Evolutionary conservation across 2,797 vertebrate species (phyloP), one percentile per base, ranked within the genome.

Genomic region (Alauda arvensis): DNA sequence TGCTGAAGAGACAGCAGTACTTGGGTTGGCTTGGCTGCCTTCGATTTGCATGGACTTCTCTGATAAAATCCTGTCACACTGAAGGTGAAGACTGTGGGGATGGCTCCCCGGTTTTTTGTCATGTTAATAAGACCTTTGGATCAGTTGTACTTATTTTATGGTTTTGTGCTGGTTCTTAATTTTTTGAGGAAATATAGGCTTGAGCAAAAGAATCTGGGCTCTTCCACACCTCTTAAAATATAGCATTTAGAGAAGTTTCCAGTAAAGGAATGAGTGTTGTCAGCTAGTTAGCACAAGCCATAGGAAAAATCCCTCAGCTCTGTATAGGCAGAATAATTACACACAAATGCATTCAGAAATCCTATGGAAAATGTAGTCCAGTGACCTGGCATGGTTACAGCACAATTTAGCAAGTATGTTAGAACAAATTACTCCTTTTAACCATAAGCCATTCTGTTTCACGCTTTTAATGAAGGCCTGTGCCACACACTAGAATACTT

Each of bases 401-500:
- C 94, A 93, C 96, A 95, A 96, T 97, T 97, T 97, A 97, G 95
- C 96, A 96, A 97, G 91, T 97, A 97, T 96, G 96, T 97, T 97
- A 95, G 96, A 96, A 97, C 97, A 97, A 97, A 97, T 97, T 97
- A 97, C 94, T 95, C 92, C 94, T 95, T 97, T 97, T 97, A 97
- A 97, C 96, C 92, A 83, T 96, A 96, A 97, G 95, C 96, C 96
- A 94, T 97, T 97, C 96, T 95, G 96, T 95, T 98, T 97, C 96
- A 96, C 96, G 95, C 97, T 96, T 97, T 97, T 96, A 97, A 98
- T 98, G 97, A 98, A 97, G 96, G 96, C 89, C 95, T 96, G 94
- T 97, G 96, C 98, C 97, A 98, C 97, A 98, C 97, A 97, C 96
- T 95, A 96, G 97, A 98, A 98, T 97, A 97, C 97, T 98, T 98